Conservation (phyloP, 1,140 invertebrate species). For the fruit fly (Drosophila melanogaster) region Release_6_plus_ISO1_MT NT_033777.3:7576001-7576500, state of each 20-base stretch:
- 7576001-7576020: constrained; percentile 72
- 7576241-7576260: constrained; percentile 94
- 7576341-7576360: constrained; percentile 16
- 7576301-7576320: constrained; percentile 94
- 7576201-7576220: constrained; percentile 96
- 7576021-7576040: background rate
- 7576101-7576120: constrained; percentile 86
- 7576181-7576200: constrained; percentile 92
- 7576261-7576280: constrained; percentile 96
- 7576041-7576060: constrained; percentile 8
- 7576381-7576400: background rate
- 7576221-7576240: constrained; percentile 95
- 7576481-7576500: too few species aligned
- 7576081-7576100: constrained; percentile 30
- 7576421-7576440: background rate
- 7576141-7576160: constrained; percentile 98
- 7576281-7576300: constrained; percentile 95
- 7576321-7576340: constrained; percentile 93
- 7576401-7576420: background rate
- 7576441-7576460: too few species aligned
- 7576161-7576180: constrained; percentile 97
- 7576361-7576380: constrained; percentile 12
- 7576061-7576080: background rate
- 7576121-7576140: constrained; percentile 95
- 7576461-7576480: background rate